These are phyloP conservation scores for Apomyelois bistriatella DNA, from an alignment of 2,888 invertebrate genomes.

Conservation along the genomic window DNA sequence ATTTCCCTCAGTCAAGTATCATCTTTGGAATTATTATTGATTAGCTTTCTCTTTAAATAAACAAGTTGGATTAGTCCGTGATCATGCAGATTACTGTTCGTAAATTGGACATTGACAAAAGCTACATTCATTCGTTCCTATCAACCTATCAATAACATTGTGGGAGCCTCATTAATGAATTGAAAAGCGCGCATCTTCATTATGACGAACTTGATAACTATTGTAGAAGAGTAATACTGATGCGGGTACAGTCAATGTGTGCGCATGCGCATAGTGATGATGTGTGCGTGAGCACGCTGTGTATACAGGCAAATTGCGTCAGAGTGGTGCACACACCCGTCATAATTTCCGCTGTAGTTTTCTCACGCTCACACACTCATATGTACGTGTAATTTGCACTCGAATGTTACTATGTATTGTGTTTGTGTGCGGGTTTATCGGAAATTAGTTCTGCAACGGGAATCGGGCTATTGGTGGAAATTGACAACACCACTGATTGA, in stretches of 20 bases:
- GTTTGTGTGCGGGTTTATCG: slow-evolving; percentile 65
- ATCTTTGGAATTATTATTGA: slow-evolving; percentile 38
- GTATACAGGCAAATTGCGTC: slow-evolving; percentile 46
- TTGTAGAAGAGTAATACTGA: slow-evolving; percentile 55
- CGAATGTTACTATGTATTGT: slow-evolving; percentile 43
- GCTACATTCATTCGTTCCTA: slow-evolving; percentile 49
- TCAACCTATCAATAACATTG: slow-evolving; percentile 61
- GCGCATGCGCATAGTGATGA: slow-evolving; percentile 34
- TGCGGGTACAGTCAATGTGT: slow-evolving; percentile 54
- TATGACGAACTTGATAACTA: slow-evolving; percentile 62
- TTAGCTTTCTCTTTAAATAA: slow-evolving; percentile 46
- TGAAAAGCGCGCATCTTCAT: slow-evolving; percentile 71
- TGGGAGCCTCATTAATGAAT: slow-evolving; percentile 67
- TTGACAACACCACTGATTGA: slow-evolving; percentile 65
- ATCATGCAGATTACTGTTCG: slow-evolving; percentile 49
- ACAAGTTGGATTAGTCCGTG: slow-evolving; percentile 51
- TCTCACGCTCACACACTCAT: slow-evolving; percentile 74
- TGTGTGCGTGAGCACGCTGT: slow-evolving; percentile 30
- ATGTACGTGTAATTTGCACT: slow-evolving; percentile 61
- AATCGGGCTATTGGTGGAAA: slow-evolving; percentile 64
- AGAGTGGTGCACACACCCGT: slow-evolving; percentile 51
- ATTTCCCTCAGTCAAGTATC: slow-evolving; percentile 12
- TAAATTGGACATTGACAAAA: slow-evolving; percentile 59
- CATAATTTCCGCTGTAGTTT: slow-evolving; percentile 68
- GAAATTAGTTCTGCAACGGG: slow-evolving; percentile 68